Percentiles rank a stretch among this genome's conserved stretches.
These are phyloP conservation scores for Erpetoichthys calabaricus DNA, from an alignment of 2,797 vertebrate species.

Conservation along the genomic window DNA sequence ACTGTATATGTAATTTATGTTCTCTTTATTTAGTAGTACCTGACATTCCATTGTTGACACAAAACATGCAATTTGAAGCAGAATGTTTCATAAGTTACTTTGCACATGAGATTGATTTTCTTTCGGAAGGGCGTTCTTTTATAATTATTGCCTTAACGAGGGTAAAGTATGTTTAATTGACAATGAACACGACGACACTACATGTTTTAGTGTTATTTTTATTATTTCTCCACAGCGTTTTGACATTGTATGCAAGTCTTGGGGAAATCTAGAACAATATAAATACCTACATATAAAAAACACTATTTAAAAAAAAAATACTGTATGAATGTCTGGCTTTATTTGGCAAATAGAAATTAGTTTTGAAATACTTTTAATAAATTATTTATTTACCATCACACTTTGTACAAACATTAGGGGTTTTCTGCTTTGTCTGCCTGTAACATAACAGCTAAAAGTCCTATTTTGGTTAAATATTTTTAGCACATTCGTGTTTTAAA, in stretches of 20 bases:
- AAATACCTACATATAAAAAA: conserved; percentile 50
- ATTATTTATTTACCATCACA: conserved; percentile 66
- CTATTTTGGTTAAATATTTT: conserved; percentile 81
- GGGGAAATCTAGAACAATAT: conserved; percentile 46
- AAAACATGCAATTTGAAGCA: conserved; percentile 45
- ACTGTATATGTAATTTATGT: conserved; percentile 43
- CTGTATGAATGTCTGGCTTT: conserved; percentile 90
- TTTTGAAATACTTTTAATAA: conserved; percentile 72
- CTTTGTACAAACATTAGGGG: conserved; percentile 94
- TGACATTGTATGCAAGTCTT: conserved; percentile 59
- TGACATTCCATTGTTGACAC: conserved; percentile 29
- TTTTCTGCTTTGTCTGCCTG: conserved; percentile 75
- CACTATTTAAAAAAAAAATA: conserved; percentile 45
- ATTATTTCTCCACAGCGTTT: conserved; percentile 44
- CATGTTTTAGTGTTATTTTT: conserved; percentile 49
- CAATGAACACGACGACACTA: conserved; percentile 45
- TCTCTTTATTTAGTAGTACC: conserved; percentile 33
- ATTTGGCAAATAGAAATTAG: conserved; percentile 75
- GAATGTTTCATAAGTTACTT: conserved; percentile 39
- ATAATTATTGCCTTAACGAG: conserved; percentile 74
- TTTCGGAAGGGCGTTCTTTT: conserved; percentile 52
- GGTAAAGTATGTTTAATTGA: conserved; percentile 61
- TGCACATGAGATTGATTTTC: conserved; percentile 44
- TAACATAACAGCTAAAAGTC: conserved; percentile 82
- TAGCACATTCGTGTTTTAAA: conserved; percentile 71